These are phyloP conservation scores for Halictus quadricinctus DNA, from an alignment of 2,888 invertebrate species.

Conservation along the genomic window DNA sequence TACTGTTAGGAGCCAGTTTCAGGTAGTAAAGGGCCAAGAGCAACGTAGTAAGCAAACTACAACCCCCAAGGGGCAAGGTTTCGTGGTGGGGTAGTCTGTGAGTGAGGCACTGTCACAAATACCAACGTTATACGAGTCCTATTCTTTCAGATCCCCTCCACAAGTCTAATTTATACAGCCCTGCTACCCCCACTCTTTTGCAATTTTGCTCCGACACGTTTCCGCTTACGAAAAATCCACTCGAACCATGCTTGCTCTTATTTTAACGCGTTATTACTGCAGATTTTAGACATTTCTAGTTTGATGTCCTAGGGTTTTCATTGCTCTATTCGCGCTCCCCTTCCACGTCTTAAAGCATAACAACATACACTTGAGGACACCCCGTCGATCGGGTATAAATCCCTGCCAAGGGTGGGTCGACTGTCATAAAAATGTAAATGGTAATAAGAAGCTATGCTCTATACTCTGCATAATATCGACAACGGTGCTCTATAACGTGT, in stretches of 20 bases:
- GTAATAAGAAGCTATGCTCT: slow-evolving; percentile 34
- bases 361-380: not conserved
- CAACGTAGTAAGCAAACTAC: not conserved
- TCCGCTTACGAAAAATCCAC: not conserved
- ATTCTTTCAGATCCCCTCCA: not conserved
- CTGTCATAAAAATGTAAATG: slow-evolving; percentile 56
- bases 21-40: not conserved
- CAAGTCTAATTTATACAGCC: not conserved
- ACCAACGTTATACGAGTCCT: not conserved
- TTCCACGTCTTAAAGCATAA: not conserved
- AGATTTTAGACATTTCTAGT: not conserved
- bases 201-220: not conserved
- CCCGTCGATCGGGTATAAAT: slow-evolving; percentile 30
- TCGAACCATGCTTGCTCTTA: not conserved
- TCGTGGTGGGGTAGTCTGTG: not conserved
- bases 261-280: not conserved
- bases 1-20: not conserved
- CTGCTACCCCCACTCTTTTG: not conserved
- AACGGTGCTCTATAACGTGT: slow-evolving; percentile 22
- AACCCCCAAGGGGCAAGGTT: not conserved
- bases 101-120: slow-evolving; percentile 10
- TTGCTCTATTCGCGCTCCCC: not conserved
- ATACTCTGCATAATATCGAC: slow-evolving; percentile 42
- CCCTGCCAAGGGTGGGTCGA: slow-evolving; percentile 23
- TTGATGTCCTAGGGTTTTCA: not conserved